Evolutionary conservation across 2,888 invertebrate species (phyloP).

Genomic region (Monochamus alternatus): DNA sequence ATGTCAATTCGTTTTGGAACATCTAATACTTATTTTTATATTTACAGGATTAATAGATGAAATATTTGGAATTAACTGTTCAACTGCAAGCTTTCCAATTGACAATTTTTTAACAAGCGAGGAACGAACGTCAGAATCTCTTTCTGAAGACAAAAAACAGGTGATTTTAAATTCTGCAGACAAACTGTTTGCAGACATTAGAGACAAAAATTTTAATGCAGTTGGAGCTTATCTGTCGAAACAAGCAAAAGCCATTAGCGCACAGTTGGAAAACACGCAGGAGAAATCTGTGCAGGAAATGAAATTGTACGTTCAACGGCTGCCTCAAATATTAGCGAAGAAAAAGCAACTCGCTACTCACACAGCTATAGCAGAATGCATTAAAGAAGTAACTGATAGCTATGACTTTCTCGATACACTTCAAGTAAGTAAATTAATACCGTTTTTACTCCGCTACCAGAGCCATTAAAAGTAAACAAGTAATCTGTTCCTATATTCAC

Average conservation of each 20-base stretch:
- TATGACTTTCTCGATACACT: conserved; percentile 68
- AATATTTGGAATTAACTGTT: conserved; percentile 88
- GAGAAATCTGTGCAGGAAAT: conserved; percentile 96
- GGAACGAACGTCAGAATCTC: conserved; percentile 75
- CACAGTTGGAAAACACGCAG: conserved; percentile 88
- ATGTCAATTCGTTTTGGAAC: background rate
- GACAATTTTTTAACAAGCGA: conserved; percentile 85
- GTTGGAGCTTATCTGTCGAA: conserved; percentile 89
- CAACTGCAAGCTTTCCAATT: conserved; percentile 88
- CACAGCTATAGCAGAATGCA: conserved; percentile 93
- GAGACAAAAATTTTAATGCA: conserved; percentile 94
- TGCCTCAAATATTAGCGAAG: conserved; percentile 90
- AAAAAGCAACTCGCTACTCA: conserved; percentile 91
- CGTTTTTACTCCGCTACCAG: no score
- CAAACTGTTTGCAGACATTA: conserved; percentile 88
- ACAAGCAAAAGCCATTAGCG: conserved; percentile 89
- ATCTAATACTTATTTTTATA: conserved; percentile 22
- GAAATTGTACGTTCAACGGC: conserved; percentile 91
- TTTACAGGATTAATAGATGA: conserved; percentile 89
- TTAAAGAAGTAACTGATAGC: conserved; percentile 84
- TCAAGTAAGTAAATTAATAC: conserved; percentile 57
- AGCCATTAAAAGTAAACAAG: no score
- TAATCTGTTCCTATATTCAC: no score
- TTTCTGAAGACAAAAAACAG: conserved; percentile 79
- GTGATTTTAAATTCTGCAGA: conserved; percentile 92